Percentiles rank a stretch among this genome's conserved stretches.
Evolutionary conservation across 2,113 vertebrate genomes (phyloP).

Genomic region (Lasiurus borealis): DNA sequence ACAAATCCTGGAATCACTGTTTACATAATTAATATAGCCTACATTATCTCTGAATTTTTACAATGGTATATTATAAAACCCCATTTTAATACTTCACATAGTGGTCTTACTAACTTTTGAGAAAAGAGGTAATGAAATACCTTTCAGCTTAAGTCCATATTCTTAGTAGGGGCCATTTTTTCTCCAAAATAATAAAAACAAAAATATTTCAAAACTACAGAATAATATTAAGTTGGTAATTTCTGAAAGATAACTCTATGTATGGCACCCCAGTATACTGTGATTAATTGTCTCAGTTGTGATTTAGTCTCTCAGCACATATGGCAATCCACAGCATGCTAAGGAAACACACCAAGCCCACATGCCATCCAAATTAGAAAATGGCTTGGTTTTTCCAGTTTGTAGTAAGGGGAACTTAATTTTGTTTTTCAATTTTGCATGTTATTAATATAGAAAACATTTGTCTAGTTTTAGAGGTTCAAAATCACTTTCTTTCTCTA

Average conservation of each 20-base stretch:
- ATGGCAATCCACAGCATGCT: slow-evolving; percentile 49
- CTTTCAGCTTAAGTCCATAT: background rate
- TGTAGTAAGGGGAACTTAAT: background rate
- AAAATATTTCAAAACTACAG: slow-evolving; percentile 17
- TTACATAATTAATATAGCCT: background rate
- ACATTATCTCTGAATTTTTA: background rate
- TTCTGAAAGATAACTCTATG: slow-evolving; percentile 11
- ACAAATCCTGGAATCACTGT: background rate
- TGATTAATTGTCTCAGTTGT: slow-evolving; percentile 43
- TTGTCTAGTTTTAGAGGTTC: background rate
- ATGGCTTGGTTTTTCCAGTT: background rate
- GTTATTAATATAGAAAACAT: slow-evolving; percentile 7
- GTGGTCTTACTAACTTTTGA: background rate
- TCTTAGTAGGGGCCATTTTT: background rate
- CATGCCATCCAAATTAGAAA: slow-evolving; percentile 15
- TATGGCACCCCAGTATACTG: slow-evolving; percentile 9
- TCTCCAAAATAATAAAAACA: slow-evolving; percentile 23
- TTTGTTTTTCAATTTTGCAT: slow-evolving; percentile 44
- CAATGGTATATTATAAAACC: background rate
- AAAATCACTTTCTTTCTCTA: slow-evolving; percentile 30
- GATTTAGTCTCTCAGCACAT: slow-evolving; percentile 40
- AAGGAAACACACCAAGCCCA: background rate
- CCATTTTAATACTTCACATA: slow-evolving; percentile 9
- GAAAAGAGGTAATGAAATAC: slow-evolving; percentile 27
- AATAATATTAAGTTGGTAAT: background rate